Conservation (phyloP, 1,140 invertebrate species). For the Magallana angulata region DNA sequence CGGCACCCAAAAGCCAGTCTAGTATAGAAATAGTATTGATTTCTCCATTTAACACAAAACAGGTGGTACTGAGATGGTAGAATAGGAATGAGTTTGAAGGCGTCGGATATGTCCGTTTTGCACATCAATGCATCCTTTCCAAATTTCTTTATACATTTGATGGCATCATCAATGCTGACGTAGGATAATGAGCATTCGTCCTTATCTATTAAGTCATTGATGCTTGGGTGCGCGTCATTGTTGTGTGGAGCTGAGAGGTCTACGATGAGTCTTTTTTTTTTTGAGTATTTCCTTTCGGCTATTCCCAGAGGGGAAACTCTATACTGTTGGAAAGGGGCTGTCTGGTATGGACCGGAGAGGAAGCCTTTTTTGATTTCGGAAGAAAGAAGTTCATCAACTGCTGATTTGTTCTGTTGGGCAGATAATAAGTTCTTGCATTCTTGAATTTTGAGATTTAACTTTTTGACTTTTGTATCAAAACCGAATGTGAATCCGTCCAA, state of each 20-base stretch:
- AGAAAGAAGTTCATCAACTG: too few species aligned
- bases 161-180: slow-evolving; percentile 38
- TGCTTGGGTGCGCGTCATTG: neutral
- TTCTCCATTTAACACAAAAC: slow-evolving; percentile 31
- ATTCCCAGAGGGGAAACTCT: slow-evolving; percentile 45
- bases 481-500: too few species aligned
- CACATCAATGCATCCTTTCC: neutral
- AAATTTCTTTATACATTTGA: neutral
- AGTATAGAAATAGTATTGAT: slow-evolving; percentile 41
- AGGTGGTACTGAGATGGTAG: neutral
- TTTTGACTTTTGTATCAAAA: too few species aligned
- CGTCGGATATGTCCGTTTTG: slow-evolving; percentile 19
- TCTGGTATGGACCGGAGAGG: neutral
- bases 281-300: slow-evolving; percentile 47
- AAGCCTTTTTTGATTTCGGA: neutral
- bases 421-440: too few species aligned
- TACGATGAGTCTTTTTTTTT: slow-evolving; percentile 54
- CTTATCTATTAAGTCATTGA: slow-evolving; percentile 59
- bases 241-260: slow-evolving; percentile 58
- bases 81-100: neutral
- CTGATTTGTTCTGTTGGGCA: too few species aligned
- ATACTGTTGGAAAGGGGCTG: neutral
- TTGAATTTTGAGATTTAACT: too few species aligned
- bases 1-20: slow-evolving; percentile 29
- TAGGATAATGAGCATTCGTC: slow-evolving; percentile 44